Conservation (phyloP, 2,113 vertebrate genomes). For the Cyanistes caeruleus region DNA sequence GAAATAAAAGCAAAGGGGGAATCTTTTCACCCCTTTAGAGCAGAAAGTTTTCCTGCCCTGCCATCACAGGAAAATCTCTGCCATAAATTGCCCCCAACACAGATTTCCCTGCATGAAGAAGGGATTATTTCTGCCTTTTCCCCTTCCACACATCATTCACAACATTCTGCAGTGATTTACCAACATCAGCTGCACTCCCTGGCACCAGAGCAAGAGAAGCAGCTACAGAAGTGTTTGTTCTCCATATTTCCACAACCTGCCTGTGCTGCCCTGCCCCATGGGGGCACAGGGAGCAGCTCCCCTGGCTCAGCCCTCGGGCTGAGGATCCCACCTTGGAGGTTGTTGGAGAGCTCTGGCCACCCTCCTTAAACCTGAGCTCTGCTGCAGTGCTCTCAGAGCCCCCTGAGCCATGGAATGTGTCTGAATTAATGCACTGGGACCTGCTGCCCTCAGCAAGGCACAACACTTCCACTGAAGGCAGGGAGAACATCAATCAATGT, state of each 20-base stretch:
- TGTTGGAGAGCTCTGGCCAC: not conserved
- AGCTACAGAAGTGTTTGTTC: not conserved
- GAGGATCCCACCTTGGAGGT: rapidly evolving
- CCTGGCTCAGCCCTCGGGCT: not conserved
- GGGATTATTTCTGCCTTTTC: not conserved
- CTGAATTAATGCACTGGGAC: not conserved
- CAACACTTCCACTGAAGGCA: not conserved
- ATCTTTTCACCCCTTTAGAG: not conserved
- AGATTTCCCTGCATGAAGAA: not conserved
- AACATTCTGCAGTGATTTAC: constrained; percentile 22
- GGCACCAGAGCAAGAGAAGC: not conserved
- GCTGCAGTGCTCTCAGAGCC: not conserved
- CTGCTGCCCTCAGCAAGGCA: not conserved
- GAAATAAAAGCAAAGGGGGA: not conserved
- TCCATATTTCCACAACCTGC: not conserved
- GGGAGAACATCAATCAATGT: not conserved
- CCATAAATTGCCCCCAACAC: not conserved
- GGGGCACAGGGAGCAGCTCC: not conserved
- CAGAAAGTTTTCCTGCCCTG: not conserved
- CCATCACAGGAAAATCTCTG: not conserved
- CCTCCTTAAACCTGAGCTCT: not conserved
- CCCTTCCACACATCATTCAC: constrained; percentile 51
- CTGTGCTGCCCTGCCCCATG: not conserved
- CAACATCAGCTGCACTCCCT: not conserved
- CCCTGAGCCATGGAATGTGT: not conserved